These are phyloP conservation scores for Crax fasciolata DNA, from an alignment of 2,797 vertebrate species.

Conservation along the genomic window DNA sequence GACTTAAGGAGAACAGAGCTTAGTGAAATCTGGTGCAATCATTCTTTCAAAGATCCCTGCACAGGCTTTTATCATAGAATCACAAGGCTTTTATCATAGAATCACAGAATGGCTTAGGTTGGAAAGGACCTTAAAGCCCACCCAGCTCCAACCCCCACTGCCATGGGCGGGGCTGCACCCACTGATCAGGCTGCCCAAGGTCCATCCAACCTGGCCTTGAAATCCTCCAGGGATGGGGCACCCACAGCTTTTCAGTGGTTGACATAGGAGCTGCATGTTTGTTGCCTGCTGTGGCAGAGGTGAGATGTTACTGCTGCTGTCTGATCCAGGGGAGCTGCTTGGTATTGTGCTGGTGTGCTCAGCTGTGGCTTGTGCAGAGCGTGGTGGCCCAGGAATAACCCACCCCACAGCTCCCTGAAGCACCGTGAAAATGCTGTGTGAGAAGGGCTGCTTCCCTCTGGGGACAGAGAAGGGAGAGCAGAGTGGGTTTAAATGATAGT, in stretches of 20 bases:
- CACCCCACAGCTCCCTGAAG: not conserved
- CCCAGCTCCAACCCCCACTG: too few species aligned
- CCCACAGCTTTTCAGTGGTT: not conserved
- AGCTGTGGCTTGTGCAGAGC: not conserved
- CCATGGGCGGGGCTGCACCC: too few species aligned
- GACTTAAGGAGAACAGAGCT: not conserved
- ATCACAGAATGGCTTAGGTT: too few species aligned
- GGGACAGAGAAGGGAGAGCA: not conserved
- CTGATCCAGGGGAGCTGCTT: not conserved
- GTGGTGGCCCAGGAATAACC: accelerated
- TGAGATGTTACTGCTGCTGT: not conserved
- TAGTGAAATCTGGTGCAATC: not conserved
- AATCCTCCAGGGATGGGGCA: too few species aligned
- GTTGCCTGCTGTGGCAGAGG: not conserved
- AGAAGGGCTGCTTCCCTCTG: not conserved
- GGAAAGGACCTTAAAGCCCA: too few species aligned
- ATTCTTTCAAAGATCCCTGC: not conserved
- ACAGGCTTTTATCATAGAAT: not conserved
- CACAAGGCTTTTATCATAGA: not conserved
- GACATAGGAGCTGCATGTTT: not conserved
- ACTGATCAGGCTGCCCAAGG: too few species aligned
- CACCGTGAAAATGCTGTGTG: not conserved
- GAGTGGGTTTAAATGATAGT: not conserved
- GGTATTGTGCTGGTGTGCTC: not conserved
- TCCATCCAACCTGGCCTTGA: too few species aligned